A percentile compares a stretch with the other conserved stretches of the same genome.
phyloP scores from a whole-genome alignment of 2,888 invertebrate genomes.

The Meandrusa payeni region DNA sequence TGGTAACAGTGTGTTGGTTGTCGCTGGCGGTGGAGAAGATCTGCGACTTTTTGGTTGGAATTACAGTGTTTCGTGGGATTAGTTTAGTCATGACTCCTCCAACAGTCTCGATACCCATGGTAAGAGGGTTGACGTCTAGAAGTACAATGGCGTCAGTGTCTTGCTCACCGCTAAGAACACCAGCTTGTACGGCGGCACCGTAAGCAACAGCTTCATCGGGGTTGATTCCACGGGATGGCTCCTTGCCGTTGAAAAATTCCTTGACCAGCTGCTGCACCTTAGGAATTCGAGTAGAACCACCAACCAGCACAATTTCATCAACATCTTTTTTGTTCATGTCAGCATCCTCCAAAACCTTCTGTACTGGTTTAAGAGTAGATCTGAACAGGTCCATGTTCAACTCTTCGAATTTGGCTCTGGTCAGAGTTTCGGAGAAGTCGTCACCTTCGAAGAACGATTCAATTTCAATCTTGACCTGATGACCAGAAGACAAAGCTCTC shows the following conservation, averaged over 20 bases:
- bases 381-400: constrained; percentile 96
- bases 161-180: constrained; percentile 98
- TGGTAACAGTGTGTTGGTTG: constrained; percentile 99
- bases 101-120: constrained; percentile 99
- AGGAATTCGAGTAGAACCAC: constrained; percentile 99
- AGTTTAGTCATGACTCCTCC: constrained; percentile 99
- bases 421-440: constrained; percentile 98
- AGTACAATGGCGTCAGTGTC: constrained; percentile 98
- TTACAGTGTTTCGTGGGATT: constrained; percentile 98
- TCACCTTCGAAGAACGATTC: constrained; percentile 99
- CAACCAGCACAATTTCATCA: constrained; percentile 99
- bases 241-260: constrained; percentile 98
- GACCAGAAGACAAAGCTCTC: constrained; percentile 95
- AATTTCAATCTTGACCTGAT: constrained; percentile 98
- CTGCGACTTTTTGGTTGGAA: constrained; percentile 99
- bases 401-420: constrained; percentile 99
- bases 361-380: constrained; percentile 96
- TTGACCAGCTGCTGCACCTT: constrained; percentile 97
- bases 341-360: constrained; percentile 98
- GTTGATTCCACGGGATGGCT: constrained; percentile 98
- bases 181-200: constrained; percentile 99
- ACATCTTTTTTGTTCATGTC: constrained; percentile 99
- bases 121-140: constrained; percentile 98
- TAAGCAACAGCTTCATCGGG: constrained; percentile 99
- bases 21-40: constrained; percentile 99